These are phyloP conservation scores for Porites evermanni DNA, from an alignment of 92 coral and sea anemone genomes.

Conservation along the genomic window DNA sequence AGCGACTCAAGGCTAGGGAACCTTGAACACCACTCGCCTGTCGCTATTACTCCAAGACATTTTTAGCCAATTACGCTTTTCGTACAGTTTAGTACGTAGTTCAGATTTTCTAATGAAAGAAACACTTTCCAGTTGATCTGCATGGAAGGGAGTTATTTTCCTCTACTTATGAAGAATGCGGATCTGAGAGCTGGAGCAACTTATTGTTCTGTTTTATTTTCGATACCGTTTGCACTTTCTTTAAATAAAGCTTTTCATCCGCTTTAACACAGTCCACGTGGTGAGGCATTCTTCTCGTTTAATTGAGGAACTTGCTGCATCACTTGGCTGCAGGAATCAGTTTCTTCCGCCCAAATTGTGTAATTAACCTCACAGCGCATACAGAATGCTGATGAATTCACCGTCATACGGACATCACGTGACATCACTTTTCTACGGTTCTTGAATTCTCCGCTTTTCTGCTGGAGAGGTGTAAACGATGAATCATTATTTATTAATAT, in stretches of 20 bases:
- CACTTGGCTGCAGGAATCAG: background rate
- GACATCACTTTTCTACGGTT: background rate
- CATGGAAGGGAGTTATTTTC: conserved; percentile 28
- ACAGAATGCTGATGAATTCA: background rate
- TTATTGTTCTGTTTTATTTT: conserved; percentile 35
- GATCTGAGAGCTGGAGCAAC: background rate
- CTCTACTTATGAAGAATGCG: conserved; percentile 31
- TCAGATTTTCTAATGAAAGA: background rate
- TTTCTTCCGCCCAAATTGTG: background rate
- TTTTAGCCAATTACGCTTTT: conserved; percentile 32
- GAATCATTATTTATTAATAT: too few relatives aligned
- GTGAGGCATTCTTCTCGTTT: background rate
- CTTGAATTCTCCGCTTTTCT: background rate
- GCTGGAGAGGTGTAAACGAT: background rate
- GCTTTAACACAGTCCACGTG: background rate
- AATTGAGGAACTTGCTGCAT: background rate
- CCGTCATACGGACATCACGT: background rate
- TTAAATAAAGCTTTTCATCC: background rate
- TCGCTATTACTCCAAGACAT: background rate
- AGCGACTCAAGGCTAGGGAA: too few relatives aligned
- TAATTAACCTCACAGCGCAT: background rate
- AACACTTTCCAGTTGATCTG: background rate
- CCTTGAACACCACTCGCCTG: background rate
- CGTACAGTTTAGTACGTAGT: conserved; percentile 26
- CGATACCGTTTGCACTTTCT: background rate